These are phyloP conservation scores for Penaeus monodon DNA, from an alignment of 2,888 invertebrate genomes.

Conservation along the genomic window DNA sequence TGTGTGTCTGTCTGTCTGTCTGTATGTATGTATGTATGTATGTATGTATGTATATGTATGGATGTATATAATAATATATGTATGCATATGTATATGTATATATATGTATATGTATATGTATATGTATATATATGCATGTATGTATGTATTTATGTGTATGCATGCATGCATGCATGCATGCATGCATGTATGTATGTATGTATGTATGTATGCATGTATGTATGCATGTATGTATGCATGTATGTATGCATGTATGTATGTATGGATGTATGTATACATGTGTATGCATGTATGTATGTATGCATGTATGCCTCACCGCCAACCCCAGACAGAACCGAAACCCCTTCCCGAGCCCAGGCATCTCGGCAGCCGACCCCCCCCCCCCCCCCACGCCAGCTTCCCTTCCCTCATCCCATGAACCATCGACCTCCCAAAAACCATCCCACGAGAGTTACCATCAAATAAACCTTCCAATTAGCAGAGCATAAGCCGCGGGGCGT, in stretches of 20 bases:
- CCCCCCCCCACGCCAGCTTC: neutral
- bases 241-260: neutral
- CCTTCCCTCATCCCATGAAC: neutral
- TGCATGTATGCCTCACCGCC: no score
- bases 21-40: neutral
- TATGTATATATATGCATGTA: neutral
- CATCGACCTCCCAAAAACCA: no score
- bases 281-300: neutral
- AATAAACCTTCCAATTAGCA: no score
- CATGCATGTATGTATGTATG: no score
- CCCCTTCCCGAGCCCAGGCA: no score
- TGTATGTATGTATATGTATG: neutral
- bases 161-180: no score
- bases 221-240: conserved; percentile 4
- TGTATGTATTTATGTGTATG: no score
- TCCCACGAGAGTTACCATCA: no score
- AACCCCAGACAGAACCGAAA: no score
- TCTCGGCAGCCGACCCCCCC: no score
- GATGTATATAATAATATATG: neutral
- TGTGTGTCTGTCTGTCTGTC: neutral
- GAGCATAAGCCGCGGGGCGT: no score
- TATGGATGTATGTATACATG: neutral
- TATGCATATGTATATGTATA: neutral
- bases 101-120: neutral
- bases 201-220: neutral